Base-by-base conservation (phyloP, 2,888 invertebrate species). In the Oegoconia quadripuncta region DNA sequence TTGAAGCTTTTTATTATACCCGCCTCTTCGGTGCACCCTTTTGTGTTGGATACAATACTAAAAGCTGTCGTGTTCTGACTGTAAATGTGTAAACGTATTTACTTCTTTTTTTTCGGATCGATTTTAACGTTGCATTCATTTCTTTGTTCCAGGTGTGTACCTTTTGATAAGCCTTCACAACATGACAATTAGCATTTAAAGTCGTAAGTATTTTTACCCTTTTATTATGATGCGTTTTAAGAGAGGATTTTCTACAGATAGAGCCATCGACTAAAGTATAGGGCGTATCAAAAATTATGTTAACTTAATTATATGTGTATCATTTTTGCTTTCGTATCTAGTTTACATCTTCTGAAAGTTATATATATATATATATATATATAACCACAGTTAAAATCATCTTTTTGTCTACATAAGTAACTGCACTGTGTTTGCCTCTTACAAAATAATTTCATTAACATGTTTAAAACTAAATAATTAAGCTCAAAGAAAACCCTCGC, bases 71-170 rank as follows among this genome's bases (percentile, higher is more conserved):
- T 64, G 68, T 65, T 59, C 55, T 59, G 62, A 57, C 44, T 48
- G 44, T 61, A 61, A 61, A 65, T 60, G 60, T 64, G 60, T 67
- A 62, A 73, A 64, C 55, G 57, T 59, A 60, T 61, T 51, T 58
- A 55, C 45, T 48, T 39, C 44, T 44, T 44, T 46, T 52, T 50
- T 33, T 50, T 52, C 50, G 44, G 50, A 42, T 46, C 34, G 47
- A 44, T 49, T 49, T 46, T 45, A 45, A 42, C 37, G 33, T 37
- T 40, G 43, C 45, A 35, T 42, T 50, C 38, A 43, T 60, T 56
- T 67, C 48, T 67, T 83, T 81, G 74, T 81, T 82, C 37, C 83
- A 82, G 81, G 82, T 83, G 59, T 58, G 75, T 69, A 53, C 52
- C 53, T 50, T 27, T 34, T 17, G 11, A 12, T 30, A 11, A 15